phyloP scores from a whole-genome alignment of 2,113 vertebrate species.

The Pholis gunnellus region DNA sequence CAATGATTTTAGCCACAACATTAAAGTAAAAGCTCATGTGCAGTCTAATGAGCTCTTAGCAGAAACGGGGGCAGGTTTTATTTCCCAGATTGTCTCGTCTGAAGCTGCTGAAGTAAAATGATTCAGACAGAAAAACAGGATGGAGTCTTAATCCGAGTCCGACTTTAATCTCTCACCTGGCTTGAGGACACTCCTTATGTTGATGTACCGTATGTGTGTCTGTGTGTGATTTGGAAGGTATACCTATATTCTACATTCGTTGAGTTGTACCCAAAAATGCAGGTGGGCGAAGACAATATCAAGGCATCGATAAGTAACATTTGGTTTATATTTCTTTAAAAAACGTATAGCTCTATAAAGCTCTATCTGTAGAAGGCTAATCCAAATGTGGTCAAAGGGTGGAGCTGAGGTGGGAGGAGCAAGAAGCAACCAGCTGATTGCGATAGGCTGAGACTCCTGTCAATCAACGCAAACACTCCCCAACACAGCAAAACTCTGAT shows the following conservation, averaged over 20 bases:
- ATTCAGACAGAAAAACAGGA: constrained; percentile 7
- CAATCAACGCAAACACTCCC: not conserved
- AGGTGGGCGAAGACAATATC: not conserved
- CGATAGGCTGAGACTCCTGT: not conserved
- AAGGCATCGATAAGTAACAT: not conserved
- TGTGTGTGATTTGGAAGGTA: not conserved
- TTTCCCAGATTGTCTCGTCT: constrained; percentile 1
- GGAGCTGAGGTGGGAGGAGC: not conserved
- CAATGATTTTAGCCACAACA: not conserved
- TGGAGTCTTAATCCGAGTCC: constrained; percentile 33
- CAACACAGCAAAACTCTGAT: not conserved
- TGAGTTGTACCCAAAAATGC: not conserved
- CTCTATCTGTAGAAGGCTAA: not conserved
- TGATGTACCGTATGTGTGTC: not conserved
- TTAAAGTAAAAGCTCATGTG: not conserved
- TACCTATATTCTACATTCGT: not conserved
- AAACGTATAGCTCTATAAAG: not conserved
- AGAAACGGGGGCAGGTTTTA: not conserved
- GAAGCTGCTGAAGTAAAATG: constrained; percentile 16
- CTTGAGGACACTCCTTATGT: not conserved
- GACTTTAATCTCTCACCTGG: constrained; percentile 44
- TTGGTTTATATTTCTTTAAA: not conserved
- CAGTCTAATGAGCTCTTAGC: not conserved
- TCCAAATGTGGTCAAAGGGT: not conserved
- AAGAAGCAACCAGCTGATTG: not conserved